Evolutionary conservation across 2,797 vertebrate genomes (phyloP), one percentile per base, ranked within the genome.

Genomic region (Cryptoprocta ferox): DNA sequence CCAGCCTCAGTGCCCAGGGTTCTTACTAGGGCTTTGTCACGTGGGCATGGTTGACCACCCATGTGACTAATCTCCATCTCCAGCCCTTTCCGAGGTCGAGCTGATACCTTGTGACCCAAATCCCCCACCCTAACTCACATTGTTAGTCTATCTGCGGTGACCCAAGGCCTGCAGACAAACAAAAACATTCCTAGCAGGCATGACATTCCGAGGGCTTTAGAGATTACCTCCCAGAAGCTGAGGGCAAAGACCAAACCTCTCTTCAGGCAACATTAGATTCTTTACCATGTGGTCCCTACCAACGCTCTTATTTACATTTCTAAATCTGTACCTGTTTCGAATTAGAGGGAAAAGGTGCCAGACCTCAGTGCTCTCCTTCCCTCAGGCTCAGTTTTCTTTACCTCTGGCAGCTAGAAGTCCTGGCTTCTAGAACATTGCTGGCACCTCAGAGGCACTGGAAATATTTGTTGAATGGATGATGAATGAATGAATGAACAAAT

Each of bases 181-280:
- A 94, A 95, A 98, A 96, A 96, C 97, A 96, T 97, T 97, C 97
- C 97, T 95, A 63, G 96, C 96, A 95, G 84, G 87, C 94, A 93
- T 88, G 87, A 75, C 96, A 95, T 97, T 98, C 97, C 97, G 90
- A 50, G 39, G 88, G 90, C 87, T 95, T 97, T 90, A 76, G 95
- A 81, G 84, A 89, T 97, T 96, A 96, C 70, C 63, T 96, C 94
- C 94, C 76, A 88, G 84, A 81, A 84, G 53, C 32, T 14, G 2
- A 71, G 94, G 50, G 80, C 93, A 90, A 84, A 90, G 80, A 65
- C 12, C 66, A 87, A 87, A 50, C 15, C 61, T 89, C 45, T 68
- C 81, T 87, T n/a, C 45, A 79, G 45, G 63, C 68, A 81, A 79
- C 30, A 87, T 71, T 87, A 73, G 71, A 73, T 89, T 70, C 65